These are phyloP conservation scores for Thamnophis sirtalis DNA, from an alignment of 2,113 vertebrate species.

Conservation along the genomic window DNA sequence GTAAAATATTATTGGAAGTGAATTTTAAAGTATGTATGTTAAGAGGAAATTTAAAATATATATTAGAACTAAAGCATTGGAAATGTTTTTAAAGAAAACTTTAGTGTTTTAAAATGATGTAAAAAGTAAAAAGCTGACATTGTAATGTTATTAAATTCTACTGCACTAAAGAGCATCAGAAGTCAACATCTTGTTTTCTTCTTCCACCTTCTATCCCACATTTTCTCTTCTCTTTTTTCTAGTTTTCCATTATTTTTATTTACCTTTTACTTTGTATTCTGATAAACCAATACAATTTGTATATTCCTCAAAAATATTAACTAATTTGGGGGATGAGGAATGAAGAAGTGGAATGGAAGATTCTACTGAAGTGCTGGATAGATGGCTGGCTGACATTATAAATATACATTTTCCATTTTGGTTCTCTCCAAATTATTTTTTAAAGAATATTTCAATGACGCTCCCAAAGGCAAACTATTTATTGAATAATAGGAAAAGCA, in stretches of 20 bases:
- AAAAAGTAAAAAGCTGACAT: neutral
- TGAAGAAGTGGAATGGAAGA: neutral
- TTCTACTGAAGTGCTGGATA: neutral
- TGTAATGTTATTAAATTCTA: neutral
- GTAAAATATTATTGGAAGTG: neutral
- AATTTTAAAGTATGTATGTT: neutral
- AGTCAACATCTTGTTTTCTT: neutral
- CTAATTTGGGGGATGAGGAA: neutral
- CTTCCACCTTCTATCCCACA: neutral
- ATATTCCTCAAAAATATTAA: neutral
- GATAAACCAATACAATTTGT: neutral
- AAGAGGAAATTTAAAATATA: neutral
- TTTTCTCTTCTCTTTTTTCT: neutral
- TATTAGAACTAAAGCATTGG: neutral
- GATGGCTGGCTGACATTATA: neutral
- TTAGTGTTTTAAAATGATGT: neutral
- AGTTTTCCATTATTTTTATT: neutral
- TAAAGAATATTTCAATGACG: neutral
- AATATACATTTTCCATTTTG: neutral
- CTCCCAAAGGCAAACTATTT: neutral
- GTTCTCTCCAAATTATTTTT: neutral
- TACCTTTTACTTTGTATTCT: neutral
- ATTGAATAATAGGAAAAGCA: neutral
- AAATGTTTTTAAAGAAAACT: neutral
- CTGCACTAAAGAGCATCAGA: neutral